Base-by-base conservation (phyloP, 2,797 vertebrate species). In the Pangasius larnaudii region DNA sequence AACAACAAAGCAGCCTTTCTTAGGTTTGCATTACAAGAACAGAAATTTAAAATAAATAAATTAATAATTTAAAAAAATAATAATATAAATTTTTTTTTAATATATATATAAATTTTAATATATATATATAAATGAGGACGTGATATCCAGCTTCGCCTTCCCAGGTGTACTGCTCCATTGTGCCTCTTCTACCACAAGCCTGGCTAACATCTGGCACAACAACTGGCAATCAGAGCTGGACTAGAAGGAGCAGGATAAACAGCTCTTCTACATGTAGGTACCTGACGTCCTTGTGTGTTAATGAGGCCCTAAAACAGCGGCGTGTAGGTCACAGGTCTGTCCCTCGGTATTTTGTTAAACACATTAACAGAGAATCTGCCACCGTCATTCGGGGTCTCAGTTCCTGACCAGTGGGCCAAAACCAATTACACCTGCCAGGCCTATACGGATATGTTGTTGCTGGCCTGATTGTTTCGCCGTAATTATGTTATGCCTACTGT, bases 401-500 rank as follows among this genome's bases (percentile, higher is more conserved):
- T 86, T 89, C 63, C 67, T 81, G 71, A 89, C 85, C 88, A 59
- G 65, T 80, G 80, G 67, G 89, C 91, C 80, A 90, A 91, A 93
- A 94, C 92, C 90, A 93, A 93, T 94, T 90, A 91, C 89, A 94
- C 86, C 91, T 91, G 88, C 87, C 90, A 72, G 24, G 85, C 63
- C 81, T 86, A 58, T 67, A 42, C 65, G 36, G 10, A 9, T 2
- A 56, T 51, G 46, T 67, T 65, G 82, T 85, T 88, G 90, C 90
- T 89, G 91, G 89, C 90, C 93, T 93, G 93, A 95, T 96, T 94
- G 94, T 94, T 92, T 94, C 93, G 89, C 91, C 93, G 91, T 94
- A 94, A 96, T 96, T 95, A 95, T 92, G 94, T 93, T 94, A 82
- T 92, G 92, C 91, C 86, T 88, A 94, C 93, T 94, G 92, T 93